Base-by-base conservation (phyloP, 2,888 invertebrate species). In the Diplolepis rosae region DNA sequence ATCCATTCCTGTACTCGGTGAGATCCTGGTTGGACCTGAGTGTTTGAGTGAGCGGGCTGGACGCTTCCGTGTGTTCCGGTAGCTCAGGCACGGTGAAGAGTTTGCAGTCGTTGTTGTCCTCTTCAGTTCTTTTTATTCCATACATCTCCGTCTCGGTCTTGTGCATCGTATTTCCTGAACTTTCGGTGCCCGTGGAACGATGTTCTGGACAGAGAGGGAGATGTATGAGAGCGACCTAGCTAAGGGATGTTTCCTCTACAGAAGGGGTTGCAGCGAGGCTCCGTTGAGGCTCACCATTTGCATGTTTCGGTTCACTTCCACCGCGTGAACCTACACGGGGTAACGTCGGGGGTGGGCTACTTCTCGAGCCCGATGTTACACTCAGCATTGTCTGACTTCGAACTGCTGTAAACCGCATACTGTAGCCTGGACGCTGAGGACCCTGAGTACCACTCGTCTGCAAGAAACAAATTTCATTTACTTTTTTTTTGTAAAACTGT, bases 331-430 rank as follows among this genome's bases (percentile, higher is more conserved):
- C 79, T 9, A 73, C 69, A 35, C 61, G 39, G 9, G 61, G 61
- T 39, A 61, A 15, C 39, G 78, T 83, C 39, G 83, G 79, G 22
- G 87, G 82, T 7, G 88, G 88, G 76, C 88, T 88, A 77, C 88
- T 88, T 24, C 86, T 78, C 50, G 86, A 87, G 35, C 82, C 84
- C 32, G 89, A 89, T 52, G 91, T 90, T 83, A 90, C 89, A 78
- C 91, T 91, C 83, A 90, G 90, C 84, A 90, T 89, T 52, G 91
- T 90, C 81, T 91, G 90, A 70, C 90, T 90, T 66, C 90, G 85
- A 11, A 89, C 87, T 30, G 85, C 88, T 18, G 89, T 83, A 79
- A 91, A 91, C 75, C 90, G 84, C 90, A 90, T 90, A 82, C 90
- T 90, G 85, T 90, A 90, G 11, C 86, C 86, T 24, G 88, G 86